phyloP scores from a whole-genome alignment of 2,113 vertebrate genomes.

The Halichoerus grypus region DNA sequence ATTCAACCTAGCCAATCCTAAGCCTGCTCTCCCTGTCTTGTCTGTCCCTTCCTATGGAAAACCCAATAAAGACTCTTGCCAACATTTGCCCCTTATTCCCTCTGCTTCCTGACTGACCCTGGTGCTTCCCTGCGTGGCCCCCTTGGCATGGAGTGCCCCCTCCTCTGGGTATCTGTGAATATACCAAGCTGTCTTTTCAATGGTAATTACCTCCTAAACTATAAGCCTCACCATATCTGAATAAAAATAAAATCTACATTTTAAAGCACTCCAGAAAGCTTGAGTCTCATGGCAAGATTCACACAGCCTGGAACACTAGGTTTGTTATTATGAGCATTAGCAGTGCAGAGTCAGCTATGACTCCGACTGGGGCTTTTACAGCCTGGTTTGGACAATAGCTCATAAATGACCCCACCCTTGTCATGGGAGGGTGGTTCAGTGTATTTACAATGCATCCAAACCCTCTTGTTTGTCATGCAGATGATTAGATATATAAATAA shows the following conservation, averaged over 20 bases:
- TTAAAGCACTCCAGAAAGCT: not conserved
- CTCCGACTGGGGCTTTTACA: not conserved
- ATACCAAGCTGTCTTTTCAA: not conserved
- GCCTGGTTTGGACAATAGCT: not conserved
- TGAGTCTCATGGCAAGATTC: not conserved
- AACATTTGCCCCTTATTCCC: too few relatives aligned
- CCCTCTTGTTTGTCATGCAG: not conserved
- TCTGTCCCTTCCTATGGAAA: not conserved
- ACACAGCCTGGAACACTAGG: not conserved
- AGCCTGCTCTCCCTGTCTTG: not conserved
- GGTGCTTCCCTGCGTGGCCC: not conserved
- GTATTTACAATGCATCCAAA: not conserved
- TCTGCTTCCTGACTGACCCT: not conserved
- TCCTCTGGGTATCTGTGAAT: not conserved
- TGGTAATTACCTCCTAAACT: not conserved
- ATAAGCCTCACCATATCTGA: not conserved
- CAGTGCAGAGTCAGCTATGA: not conserved
- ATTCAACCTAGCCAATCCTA: not conserved
- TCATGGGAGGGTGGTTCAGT: not conserved
- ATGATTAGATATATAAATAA: not conserved
- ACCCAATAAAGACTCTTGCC: not conserved
- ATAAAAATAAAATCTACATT: not conserved
- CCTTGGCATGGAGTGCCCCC: fast-evolving
- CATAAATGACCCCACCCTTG: not conserved
- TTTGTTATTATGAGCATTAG: not conserved